phyloP scores from a whole-genome alignment of 1,140 invertebrate genomes.

The Megathymus violae region DNA sequence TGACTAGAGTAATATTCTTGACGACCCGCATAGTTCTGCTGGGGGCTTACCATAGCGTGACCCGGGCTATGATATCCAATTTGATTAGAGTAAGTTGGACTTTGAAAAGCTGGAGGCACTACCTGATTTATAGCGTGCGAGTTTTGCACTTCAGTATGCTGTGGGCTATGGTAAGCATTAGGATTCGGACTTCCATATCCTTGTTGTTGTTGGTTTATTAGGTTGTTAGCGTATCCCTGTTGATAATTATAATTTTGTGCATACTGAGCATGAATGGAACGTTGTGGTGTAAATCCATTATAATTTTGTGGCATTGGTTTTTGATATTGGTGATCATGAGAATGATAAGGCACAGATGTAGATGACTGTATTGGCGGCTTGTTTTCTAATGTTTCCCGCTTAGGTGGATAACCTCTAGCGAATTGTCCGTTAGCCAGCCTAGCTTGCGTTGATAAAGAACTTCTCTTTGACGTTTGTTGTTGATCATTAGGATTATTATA shows the following conservation, averaged over 20 bases:
- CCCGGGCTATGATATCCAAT: conserved; percentile 71
- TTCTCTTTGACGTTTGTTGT: conserved; percentile 67
- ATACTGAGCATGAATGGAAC: conserved; percentile 63
- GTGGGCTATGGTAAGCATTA: conserved; percentile 71
- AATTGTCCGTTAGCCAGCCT: conserved; percentile 69
- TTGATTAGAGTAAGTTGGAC: conserved; percentile 71
- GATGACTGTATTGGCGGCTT: conserved; percentile 47
- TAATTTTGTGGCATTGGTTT: conserved; percentile 66
- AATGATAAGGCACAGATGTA: conserved; percentile 63
- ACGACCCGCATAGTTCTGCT: conserved; percentile 54
- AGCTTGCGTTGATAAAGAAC: conserved; percentile 61
- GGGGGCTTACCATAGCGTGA: conserved; percentile 74
- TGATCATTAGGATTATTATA: conserved; percentile 73
- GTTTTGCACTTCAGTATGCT: conserved; percentile 69
- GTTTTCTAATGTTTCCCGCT: conserved; percentile 57
- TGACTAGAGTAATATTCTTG: conserved; percentile 71
- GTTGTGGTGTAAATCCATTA: conserved; percentile 73
- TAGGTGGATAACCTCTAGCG: conserved; percentile 60
- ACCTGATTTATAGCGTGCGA: conserved; percentile 62
- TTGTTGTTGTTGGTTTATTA: conserved; percentile 60
- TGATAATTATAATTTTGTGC: conserved; percentile 73
- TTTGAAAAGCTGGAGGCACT: conserved; percentile 68
- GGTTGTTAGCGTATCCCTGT: conserved; percentile 64
- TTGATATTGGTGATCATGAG: conserved; percentile 80
- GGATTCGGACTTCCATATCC: conserved; percentile 65